Percentiles rank a stretch among this genome's conserved stretches.
phyloP scores from a whole-genome alignment of 2,888 invertebrate genomes.

The Pristionchus mayeri region DNA sequence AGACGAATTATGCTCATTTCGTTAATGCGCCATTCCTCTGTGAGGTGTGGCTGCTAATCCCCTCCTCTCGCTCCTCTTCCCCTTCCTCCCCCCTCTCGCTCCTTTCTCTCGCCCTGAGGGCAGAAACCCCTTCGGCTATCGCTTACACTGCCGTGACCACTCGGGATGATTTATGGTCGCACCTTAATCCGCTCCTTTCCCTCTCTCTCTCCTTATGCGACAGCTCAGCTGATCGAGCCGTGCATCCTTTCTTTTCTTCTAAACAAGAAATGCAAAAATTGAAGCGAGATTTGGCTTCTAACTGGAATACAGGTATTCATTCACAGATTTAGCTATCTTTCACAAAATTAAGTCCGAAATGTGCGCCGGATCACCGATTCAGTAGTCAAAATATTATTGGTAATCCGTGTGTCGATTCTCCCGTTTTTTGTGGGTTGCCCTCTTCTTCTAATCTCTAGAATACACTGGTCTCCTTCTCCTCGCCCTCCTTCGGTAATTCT shows the following conservation, averaged over 20 bases:
- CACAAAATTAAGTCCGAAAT: too few relatives aligned
- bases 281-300: too few relatives aligned
- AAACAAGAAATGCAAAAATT: too few relatives aligned
- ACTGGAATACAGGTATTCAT: too few relatives aligned
- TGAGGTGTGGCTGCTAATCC: constrained; percentile 10
- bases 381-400: constrained; percentile 22
- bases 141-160: neutral
- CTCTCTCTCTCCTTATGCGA: too few relatives aligned
- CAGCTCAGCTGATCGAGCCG: too few relatives aligned
- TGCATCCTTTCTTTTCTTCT: too few relatives aligned
- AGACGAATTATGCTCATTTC: neutral
- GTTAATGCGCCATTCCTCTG: constrained; percentile 2
- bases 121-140: neutral
- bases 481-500: constrained; percentile 26
- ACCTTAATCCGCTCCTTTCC: too few relatives aligned
- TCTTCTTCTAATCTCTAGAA: constrained; percentile 8
- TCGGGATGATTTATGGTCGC: neutral
- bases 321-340: too few relatives aligned
- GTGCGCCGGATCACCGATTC: neutral
- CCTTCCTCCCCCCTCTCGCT: neutral
- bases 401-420: neutral
- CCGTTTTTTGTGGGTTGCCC: neutral
- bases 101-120: neutral
- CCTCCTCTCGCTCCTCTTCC: too few relatives aligned
- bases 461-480: neutral